Base-by-base conservation (phyloP, 1,140 invertebrate genomes). In the Chelonus insularis region DNA sequence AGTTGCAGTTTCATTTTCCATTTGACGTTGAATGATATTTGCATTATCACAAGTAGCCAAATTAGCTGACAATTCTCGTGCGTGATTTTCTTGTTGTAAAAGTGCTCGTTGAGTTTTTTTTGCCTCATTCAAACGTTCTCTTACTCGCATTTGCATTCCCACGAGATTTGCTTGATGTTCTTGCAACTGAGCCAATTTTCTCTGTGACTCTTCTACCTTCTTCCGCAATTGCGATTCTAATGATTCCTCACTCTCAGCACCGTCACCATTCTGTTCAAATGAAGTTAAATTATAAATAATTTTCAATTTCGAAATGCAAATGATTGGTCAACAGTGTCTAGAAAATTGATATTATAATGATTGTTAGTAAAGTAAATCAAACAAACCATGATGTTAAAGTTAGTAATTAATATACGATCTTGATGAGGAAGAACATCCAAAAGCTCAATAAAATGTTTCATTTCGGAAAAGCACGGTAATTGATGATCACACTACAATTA, bases 201-300 rank as follows among this genome's bases (percentile, higher is more conserved):
- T 73, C 34, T 81, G 77, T 4, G 77, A 78, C 16, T 77, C 77
- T 50, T 80, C 78, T 57, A 80, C 71, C 47, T 79, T 81, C 12
- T 70, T 76, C 0, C 71, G 72, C 11, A 81, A 45, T 4, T 74
- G 63, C 4, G 64, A 55, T 55, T 73, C 74, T 12, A 72, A 63
- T 12, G 58, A 60, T 18, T 66, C 61, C 8, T 74, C 69, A 1
- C 48, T 57, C 12, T 64, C 34, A 14, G 73, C 58, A 57, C 59
- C 50, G 12, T 78, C 74, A 12, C 66, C 72, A 51, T 75, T 77
- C 75, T 79, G 20, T 58, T 9, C 4, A 41, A 39, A 14, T 43
- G 5, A 11, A 32, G 1, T 29, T 6, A 43, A 25, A 36, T 50
- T 48, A 18, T 45, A 20, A 18, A 43, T 43, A 32, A 25, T 18